Evolutionary conservation across 2,888 invertebrate species (phyloP).

Genomic region (Nudaria mundana): DNA sequence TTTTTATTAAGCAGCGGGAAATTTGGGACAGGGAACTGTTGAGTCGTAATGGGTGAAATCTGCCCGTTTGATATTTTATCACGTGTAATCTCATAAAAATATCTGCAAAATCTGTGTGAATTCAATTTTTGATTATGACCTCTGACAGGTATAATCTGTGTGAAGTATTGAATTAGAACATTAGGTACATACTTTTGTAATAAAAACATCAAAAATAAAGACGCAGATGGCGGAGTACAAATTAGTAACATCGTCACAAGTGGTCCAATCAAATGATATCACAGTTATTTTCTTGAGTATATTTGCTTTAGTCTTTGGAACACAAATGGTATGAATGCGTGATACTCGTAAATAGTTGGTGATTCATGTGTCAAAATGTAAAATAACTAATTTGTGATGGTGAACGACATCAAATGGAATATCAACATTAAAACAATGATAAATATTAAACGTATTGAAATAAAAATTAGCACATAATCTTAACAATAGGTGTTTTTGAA

Average conservation of each 20-base stretch:
- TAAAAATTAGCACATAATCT: conserved; percentile 21
- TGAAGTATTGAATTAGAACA: no score
- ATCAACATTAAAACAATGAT: conserved; percentile 19
- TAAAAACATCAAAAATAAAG: no score
- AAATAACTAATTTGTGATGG: conserved; percentile 6
- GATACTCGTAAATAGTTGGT: conserved; percentile 10
- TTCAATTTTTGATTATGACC: no score
- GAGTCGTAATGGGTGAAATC: no score
- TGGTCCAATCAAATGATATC: conserved; percentile 32
- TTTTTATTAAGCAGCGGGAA: no score
- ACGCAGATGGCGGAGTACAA: conserved; percentile 20
- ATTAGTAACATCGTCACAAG: conserved; percentile 19
- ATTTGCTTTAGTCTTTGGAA: conserved; percentile 24
- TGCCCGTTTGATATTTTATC: no score
- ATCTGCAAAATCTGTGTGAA: no score
- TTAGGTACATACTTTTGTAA: no score
- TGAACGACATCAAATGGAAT: conserved; percentile 15
- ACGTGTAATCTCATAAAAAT: no score
- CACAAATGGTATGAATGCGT: conserved; percentile 14
- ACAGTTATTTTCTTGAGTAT: conserved; percentile 22
- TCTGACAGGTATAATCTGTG: no score
- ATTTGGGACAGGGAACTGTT: no score
- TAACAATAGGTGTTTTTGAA: conserved; percentile 20
- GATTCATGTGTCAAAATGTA: conserved; percentile 24
- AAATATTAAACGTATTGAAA: conserved; percentile 3